A percentile compares a stretch with the other conserved stretches of the same genome.
Evolutionary conservation across 2,113 vertebrate species (phyloP).

Genomic region (Oenanthe oenanthe): DNA sequence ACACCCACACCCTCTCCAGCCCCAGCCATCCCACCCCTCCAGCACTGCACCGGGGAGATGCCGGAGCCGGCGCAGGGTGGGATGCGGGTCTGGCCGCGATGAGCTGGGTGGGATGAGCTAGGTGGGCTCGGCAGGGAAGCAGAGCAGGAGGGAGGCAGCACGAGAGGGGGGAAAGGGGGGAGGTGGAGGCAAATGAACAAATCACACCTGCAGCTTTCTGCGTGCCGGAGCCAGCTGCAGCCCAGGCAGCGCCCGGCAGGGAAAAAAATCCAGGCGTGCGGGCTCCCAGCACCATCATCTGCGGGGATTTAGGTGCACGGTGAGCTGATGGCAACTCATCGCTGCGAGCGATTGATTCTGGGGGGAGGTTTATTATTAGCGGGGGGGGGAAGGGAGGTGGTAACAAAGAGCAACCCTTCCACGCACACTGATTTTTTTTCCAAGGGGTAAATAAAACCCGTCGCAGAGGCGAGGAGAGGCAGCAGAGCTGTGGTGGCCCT

Average conservation of each 20-base stretch:
- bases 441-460: neutral
- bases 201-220: conserved; percentile 62
- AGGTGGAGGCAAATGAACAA: conserved; percentile 38
- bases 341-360: neutral
- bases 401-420: conserved; percentile 5
- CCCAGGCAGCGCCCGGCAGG: conserved; percentile 27
- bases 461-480: neutral
- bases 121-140: conserved; percentile 17
- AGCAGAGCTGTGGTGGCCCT: neutral
- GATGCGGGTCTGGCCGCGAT: conserved; percentile 5
- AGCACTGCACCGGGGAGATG: neutral
- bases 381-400: neutral
- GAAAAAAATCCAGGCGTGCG: neutral
- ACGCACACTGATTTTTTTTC: neutral
- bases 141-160: neutral
- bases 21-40: conserved; percentile 26
- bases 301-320: neutral
- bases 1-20: neutral
- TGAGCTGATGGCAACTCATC: neutral
- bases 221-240: conserved; percentile 50
- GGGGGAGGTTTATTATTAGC: neutral
- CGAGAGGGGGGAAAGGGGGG: neutral
- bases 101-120: neutral
- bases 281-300: neutral
- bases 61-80: neutral